These are phyloP conservation scores for Pomacea maculata DNA, from an alignment of 1,140 invertebrate species.

Conservation along the genomic window DNA sequence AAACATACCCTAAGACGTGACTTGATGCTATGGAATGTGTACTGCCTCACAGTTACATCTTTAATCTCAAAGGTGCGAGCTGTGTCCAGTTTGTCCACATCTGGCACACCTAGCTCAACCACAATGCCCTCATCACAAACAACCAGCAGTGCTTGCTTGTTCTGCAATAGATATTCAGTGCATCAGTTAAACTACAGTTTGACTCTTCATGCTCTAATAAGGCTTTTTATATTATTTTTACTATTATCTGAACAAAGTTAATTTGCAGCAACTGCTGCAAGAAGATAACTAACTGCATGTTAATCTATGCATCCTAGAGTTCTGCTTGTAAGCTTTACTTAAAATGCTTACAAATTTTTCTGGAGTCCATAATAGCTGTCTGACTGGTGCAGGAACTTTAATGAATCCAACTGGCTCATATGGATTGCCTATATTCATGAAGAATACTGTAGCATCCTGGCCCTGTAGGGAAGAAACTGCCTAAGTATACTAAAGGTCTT, in stretches of 20 bases:
- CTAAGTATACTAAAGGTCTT: too few relatives aligned
- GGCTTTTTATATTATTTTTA: too few relatives aligned
- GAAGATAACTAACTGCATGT: too few relatives aligned
- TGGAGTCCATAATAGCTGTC: slow-evolving; percentile 63
- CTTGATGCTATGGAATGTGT: slow-evolving; percentile 63
- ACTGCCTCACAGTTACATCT: slow-evolving; percentile 51
- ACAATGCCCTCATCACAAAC: slow-evolving; percentile 60
- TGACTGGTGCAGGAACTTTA: slow-evolving; percentile 52
- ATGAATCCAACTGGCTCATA: slow-evolving; percentile 65
- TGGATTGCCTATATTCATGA: slow-evolving; percentile 52
- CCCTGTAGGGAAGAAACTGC: slow-evolving; percentile 51
- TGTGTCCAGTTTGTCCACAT: slow-evolving; percentile 57
- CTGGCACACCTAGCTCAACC: slow-evolving; percentile 59
- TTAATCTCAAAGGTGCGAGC: slow-evolving; percentile 60
- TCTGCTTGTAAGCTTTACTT: too few relatives aligned
- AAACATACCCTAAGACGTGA: slow-evolving; percentile 59
- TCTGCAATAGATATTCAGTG: slow-evolving; percentile 32
- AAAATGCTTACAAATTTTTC: slow-evolving; percentile 57
- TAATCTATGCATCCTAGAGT: too few relatives aligned
- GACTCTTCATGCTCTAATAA: too few relatives aligned
- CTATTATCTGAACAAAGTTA: too few relatives aligned
- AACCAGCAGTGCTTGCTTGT: slow-evolving; percentile 54
- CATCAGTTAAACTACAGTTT: too few relatives aligned
- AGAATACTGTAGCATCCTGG: slow-evolving; percentile 63
- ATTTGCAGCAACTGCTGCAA: too few relatives aligned